phyloP scores from a whole-genome alignment of 2,113 vertebrate genomes.

The Burhinus bistriatus region DNA sequence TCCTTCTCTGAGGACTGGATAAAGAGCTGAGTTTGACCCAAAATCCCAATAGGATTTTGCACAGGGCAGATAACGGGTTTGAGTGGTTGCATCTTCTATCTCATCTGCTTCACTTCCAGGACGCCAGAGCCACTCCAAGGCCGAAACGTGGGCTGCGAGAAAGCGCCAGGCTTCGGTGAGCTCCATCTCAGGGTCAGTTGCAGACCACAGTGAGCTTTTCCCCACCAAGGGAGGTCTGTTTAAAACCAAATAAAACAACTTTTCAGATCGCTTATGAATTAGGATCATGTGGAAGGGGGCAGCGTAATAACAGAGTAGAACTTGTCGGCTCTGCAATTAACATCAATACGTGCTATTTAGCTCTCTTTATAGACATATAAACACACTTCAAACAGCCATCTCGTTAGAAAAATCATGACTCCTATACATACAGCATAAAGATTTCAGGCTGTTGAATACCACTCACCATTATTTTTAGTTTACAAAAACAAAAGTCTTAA shows the following conservation, averaged over 20 bases:
- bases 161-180: rapidly evolving
- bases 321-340: conserved; percentile 39
- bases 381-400: conserved; percentile 47
- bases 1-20: not conserved
- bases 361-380: conserved; percentile 46
- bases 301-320: not conserved
- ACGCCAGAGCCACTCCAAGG: not conserved
- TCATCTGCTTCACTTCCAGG: not conserved
- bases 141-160: rapidly evolving
- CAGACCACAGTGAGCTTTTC: not conserved
- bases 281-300: not conserved
- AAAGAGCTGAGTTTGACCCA: not conserved
- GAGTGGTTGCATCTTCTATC: not conserved
- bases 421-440: conserved; percentile 4
- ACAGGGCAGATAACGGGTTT: not conserved
- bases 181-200: rapidly evolving
- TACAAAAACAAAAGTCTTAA: conserved; percentile 46
- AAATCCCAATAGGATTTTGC: not conserved
- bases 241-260: conserved; percentile 11
- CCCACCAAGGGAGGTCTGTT: not conserved
- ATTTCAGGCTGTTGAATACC: conserved; percentile 2
- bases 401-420: conserved; percentile 41
- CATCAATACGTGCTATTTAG: conserved; percentile 25
- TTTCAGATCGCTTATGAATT: not conserved
- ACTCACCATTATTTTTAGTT: conserved; percentile 47